Percentiles rank a stretch among this genome's conserved stretches.
Conservation (phyloP, 2,113 vertebrate genomes). For the Saccopteryx bilineata region DNA sequence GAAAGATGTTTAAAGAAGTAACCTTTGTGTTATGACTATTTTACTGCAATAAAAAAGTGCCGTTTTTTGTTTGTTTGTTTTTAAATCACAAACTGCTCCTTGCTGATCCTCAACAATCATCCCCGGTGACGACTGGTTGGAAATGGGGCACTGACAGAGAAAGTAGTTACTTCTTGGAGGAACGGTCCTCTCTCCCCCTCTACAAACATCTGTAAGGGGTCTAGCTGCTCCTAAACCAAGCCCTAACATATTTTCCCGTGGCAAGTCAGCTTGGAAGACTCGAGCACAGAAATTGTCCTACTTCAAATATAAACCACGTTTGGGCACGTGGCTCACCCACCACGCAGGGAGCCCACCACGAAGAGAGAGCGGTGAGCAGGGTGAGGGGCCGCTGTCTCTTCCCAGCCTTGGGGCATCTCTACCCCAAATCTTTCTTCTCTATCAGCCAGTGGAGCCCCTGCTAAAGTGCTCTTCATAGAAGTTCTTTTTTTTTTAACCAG, state of each 20-base stretch:
- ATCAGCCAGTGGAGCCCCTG: not conserved
- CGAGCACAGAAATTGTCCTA: not conserved
- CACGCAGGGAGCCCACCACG: accelerated
- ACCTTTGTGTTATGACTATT: not conserved
- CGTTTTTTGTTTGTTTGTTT: not conserved
- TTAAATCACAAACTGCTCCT: not conserved
- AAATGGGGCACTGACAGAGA: not conserved
- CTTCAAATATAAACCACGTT: not conserved
- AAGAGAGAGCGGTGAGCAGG: not conserved
- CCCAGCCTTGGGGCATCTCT: not conserved
- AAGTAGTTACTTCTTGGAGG: not conserved
- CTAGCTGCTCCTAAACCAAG: not conserved
- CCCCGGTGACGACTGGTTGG: not conserved
- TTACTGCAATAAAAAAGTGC: not conserved
- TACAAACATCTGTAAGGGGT: no score
- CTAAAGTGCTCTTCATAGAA: not conserved
- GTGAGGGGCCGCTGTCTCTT: no score
- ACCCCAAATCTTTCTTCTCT: not conserved
- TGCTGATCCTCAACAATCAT: not conserved
- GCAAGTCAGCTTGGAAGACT: not conserved
- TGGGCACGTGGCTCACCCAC: not conserved
- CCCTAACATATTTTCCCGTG: no score
- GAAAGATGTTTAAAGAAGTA: not conserved
- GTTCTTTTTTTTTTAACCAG: not conserved
- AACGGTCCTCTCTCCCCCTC: not conserved